A percentile compares a stretch with the other conserved stretches of the same genome.
These are phyloP conservation scores for Autographa pulchrina DNA, from an alignment of 2,888 invertebrate genomes.

Conservation along the genomic window DNA sequence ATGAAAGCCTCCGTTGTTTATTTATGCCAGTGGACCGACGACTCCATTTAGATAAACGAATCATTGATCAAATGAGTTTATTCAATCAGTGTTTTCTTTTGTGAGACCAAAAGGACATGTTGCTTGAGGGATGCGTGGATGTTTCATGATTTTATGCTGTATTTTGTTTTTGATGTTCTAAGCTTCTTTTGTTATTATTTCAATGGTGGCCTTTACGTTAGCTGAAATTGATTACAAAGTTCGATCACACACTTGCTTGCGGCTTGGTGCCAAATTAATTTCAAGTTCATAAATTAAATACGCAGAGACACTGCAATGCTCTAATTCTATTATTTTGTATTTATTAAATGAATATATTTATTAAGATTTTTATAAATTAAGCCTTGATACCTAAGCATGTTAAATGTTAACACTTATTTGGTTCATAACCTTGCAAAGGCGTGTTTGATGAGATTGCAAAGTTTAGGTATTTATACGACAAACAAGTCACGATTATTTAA, in stretches of 20 bases:
- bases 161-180: too few relatives aligned
- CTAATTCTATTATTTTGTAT: neutral
- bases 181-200: too few relatives aligned
- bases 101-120: neutral
- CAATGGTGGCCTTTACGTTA: neutral
- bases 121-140: too few relatives aligned
- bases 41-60: slow-evolving; percentile 39
- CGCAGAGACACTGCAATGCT: slow-evolving; percentile 4
- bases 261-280: neutral
- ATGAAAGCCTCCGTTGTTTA: slow-evolving; percentile 48
- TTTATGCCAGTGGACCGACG: slow-evolving; percentile 38
- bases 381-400: too few relatives aligned
- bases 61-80: slow-evolving; percentile 6
- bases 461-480: too few relatives aligned
- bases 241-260: neutral
- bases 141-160: too few relatives aligned
- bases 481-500: too few relatives aligned
- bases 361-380: too few relatives aligned
- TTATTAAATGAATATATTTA: too few relatives aligned
- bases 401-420: too few relatives aligned
- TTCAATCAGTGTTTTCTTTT: neutral
- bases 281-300: neutral
- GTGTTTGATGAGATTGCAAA: too few relatives aligned
- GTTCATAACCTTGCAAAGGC: too few relatives aligned
- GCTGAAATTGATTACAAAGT: neutral